Conservation (phyloP, 2,888 invertebrate species). For the Aphrophora alni region DNA sequence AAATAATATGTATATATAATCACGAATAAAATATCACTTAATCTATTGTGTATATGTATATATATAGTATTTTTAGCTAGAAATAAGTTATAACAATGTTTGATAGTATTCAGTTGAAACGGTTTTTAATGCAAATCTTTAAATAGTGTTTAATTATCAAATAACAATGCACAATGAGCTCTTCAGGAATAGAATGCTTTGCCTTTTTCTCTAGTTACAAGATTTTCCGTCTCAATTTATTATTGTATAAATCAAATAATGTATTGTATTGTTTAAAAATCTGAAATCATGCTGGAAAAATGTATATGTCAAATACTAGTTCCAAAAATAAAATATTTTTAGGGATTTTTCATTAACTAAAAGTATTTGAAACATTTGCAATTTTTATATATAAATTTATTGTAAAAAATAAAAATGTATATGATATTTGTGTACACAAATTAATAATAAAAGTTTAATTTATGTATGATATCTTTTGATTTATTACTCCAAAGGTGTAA, state of each 20-base stretch:
- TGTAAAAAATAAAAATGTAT: background rate
- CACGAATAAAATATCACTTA: background rate
- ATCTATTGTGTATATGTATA: background rate
- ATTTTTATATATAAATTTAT: background rate
- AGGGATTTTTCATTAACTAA: background rate
- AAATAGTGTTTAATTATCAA: background rate
- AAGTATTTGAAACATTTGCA: background rate
- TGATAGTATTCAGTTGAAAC: background rate
- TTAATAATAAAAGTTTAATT: conserved; percentile 2
- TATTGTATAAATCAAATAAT: background rate
- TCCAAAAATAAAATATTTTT: background rate
- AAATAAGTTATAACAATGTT: background rate
- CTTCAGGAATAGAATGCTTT: background rate
- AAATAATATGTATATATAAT: background rate
- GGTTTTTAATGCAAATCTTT: background rate
- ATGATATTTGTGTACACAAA: conserved; percentile 5
- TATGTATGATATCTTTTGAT: background rate
- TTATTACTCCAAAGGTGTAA: no score
- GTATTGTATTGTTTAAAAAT: no score
- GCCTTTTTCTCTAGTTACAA: background rate
- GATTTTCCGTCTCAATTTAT: background rate
- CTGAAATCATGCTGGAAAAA: no score
- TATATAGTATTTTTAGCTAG: background rate
- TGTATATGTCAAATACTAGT: background rate
- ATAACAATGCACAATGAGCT: background rate